A percentile compares a stretch with the other conserved stretches of the same genome.
Evolutionary conservation across 2,888 invertebrate species (phyloP).

Genomic region (Hemicrepidius hirtus): DNA sequence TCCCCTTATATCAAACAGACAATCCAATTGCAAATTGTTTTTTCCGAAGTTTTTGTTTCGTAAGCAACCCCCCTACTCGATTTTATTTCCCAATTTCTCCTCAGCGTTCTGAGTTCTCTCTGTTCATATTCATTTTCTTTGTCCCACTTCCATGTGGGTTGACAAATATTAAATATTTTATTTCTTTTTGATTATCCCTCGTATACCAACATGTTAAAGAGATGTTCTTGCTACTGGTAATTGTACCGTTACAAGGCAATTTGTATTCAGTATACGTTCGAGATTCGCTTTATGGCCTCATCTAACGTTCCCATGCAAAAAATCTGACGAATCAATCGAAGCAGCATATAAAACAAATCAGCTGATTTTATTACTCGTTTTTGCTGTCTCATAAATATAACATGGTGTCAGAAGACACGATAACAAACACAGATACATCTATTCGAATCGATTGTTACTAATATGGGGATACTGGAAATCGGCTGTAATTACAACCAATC

Average conservation of each 20-base stretch:
- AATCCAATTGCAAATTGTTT: too few relatives aligned
- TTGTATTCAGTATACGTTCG: conserved; percentile 31
- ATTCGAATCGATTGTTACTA: conserved; percentile 2
- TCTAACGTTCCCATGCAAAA: conserved; percentile 35
- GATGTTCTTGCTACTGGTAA: conserved; percentile 1
- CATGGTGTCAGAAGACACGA: conserved; percentile 18
- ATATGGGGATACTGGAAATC: conserved; percentile 16
- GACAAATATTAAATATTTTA: too few relatives aligned
- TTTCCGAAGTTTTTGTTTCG: too few relatives aligned
- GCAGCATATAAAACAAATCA: conserved; percentile 43
- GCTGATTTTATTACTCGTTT: conserved; percentile 46
- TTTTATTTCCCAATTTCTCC: too few relatives aligned
- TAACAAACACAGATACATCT: conserved; percentile 19
- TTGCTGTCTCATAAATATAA: conserved; percentile 39
- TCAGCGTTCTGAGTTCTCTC: too few relatives aligned
- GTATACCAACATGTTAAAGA: neutral
- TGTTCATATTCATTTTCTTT: too few relatives aligned
- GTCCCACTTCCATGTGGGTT: too few relatives aligned
- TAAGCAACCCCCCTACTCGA: too few relatives aligned
- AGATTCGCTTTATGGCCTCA: conserved; percentile 35
- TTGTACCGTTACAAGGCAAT: conserved; percentile 37
- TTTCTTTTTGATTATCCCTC: neutral
- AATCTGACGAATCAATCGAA: conserved; percentile 48
- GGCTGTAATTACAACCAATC: conserved; percentile 3
- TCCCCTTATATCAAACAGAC: too few relatives aligned